These are phyloP conservation scores for Rhadina sibilatrix DNA, from an alignment of 2,113 vertebrate species.

Conservation along the genomic window DNA sequence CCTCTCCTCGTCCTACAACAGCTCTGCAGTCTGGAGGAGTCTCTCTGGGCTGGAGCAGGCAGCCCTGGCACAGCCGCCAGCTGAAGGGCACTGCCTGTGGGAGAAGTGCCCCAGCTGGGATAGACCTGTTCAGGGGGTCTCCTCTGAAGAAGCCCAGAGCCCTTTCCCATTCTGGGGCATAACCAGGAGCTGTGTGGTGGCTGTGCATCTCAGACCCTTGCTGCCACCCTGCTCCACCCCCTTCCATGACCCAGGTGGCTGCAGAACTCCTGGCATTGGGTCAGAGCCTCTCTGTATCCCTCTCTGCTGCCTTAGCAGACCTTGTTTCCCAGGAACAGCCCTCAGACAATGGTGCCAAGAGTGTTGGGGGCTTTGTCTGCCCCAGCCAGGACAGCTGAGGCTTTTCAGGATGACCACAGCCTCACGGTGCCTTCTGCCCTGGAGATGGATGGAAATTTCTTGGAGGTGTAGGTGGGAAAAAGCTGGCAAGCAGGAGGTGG, in stretches of 20 bases:
- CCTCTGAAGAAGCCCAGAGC: neutral
- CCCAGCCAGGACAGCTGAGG: neutral
- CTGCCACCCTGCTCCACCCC: neutral
- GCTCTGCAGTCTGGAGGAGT: neutral
- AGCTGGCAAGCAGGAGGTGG: neutral
- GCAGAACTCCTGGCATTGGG: neutral
- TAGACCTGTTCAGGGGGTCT: neutral
- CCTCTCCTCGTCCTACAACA: neutral
- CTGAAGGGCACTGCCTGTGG: neutral
- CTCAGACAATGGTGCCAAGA: neutral
- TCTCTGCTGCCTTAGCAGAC: neutral
- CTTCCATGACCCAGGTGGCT: neutral
- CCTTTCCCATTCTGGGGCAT: neutral
- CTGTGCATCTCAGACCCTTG: rapidly evolving
- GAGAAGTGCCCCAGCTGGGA: rapidly evolving
- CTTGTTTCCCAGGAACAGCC: neutral
- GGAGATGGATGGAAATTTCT: rapidly evolving
- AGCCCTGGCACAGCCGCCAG: neutral
- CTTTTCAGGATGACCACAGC: neutral
- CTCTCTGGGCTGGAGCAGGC: neutral
- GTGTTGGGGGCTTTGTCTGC: neutral
- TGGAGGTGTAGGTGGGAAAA: neutral
- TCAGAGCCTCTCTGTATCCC: neutral
- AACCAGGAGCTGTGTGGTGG: neutral
- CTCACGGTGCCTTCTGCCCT: neutral